Evolutionary conservation across 1,140 invertebrate genomes (phyloP), one percentile per base, ranked within the genome.

Genomic region (Polypedilum vanderplanki): DNA sequence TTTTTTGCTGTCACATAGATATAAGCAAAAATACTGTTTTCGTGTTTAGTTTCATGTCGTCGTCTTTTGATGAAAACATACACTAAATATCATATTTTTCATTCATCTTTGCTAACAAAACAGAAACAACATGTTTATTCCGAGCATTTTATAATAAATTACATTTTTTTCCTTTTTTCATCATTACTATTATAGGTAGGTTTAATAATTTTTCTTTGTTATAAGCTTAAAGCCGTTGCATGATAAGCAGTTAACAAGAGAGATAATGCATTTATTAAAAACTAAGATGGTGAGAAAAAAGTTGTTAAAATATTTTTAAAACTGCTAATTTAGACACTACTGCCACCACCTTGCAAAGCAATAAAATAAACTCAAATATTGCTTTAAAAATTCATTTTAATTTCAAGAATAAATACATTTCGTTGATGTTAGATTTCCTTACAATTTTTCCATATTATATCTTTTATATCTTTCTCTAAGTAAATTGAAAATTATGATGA

Each of bases 191-290:
- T n/a, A 57, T 57, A 57, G 46, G 24, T 33, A 33, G 24, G 24
- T 33, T 46, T 46, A 12, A 12, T 46, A 9, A 46, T 46, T 46
- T 46, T 57, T 57, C 12, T 57, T 57, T 57, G 46, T 57, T 4
- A 57, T 57, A 57, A 57, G 46, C 46, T 57, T 57, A 57, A 57
- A 57, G 46, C 46, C 46, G 4, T 57, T 57, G 46, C 46, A 57
- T 57, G 4, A 57, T 4, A 57, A 57, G 46, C 46, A n/a, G 15
- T 57, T 15, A 57, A 57, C 46, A 15, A 57, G 12, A 57, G n/a
- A 57, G n/a, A 57, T 57, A 33, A 33, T 33, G 24, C 24, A 33
- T 33, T 3, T 12, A 8, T 2, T 46, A 46, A 46, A 15, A 57
- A 33, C n/a, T 33, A 33, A 57, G n/a, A 15, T 57, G 46, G 46